phyloP scores from a whole-genome alignment of 2,113 vertebrate species.

The Colaptes auratus region DNA sequence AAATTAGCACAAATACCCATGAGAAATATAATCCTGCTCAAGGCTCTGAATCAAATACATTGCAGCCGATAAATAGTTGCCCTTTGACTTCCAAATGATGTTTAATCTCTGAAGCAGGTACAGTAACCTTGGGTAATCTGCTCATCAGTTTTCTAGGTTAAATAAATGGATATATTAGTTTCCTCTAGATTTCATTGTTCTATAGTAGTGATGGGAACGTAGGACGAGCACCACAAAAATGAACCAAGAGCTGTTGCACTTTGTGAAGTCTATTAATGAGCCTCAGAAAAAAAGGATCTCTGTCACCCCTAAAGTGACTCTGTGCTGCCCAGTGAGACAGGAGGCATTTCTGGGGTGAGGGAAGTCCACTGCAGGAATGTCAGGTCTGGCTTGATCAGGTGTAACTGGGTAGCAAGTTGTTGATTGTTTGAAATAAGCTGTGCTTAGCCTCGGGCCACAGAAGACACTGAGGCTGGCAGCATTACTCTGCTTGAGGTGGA shows the following conservation, averaged over 20 bases:
- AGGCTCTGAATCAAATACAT: conserved; percentile 56
- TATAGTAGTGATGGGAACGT: neutral
- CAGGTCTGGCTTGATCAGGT: neutral
- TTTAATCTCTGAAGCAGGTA: conserved; percentile 59
- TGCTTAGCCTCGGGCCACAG: neutral
- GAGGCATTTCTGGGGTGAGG: neutral
- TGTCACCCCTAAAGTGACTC: neutral
- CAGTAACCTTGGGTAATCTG: conserved; percentile 48
- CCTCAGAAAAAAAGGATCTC: neutral
- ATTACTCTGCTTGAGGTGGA: neutral
- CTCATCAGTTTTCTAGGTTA: conserved; percentile 55
- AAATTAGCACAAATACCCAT: conserved; percentile 67
- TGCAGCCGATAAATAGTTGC: conserved; percentile 47
- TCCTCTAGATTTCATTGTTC: conserved; percentile 42
- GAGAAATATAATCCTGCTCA: conserved; percentile 64
- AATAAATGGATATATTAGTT: conserved; percentile 41
- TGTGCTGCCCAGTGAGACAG: neutral
- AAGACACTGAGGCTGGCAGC: neutral
- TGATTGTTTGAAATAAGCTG: neutral
- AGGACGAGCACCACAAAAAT: neutral
- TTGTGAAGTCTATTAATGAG: neutral
- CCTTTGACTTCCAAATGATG: conserved; percentile 62
- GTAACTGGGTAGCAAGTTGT: neutral
- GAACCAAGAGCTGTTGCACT: neutral
- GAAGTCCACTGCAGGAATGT: fast-evolving